These are phyloP conservation scores for Ariolimax columbianus DNA, from an alignment of 2,888 invertebrate species.

Conservation along the genomic window DNA sequence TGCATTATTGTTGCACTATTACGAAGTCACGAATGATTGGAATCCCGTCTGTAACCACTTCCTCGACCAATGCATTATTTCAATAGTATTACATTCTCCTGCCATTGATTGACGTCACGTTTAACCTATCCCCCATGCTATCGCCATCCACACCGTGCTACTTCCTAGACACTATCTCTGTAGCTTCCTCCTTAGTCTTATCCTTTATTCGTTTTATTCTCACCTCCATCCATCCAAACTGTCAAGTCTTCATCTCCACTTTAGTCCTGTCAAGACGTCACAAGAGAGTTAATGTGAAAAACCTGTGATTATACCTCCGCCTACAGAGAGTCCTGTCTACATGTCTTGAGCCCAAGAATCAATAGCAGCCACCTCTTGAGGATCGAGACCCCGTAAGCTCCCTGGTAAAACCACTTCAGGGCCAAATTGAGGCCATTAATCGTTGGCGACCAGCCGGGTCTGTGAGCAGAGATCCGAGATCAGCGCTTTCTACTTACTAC, in stretches of 20 bases:
- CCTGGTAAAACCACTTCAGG: slow-evolving; percentile 18
- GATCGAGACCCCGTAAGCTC: slow-evolving; percentile 27
- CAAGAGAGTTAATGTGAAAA: slow-evolving; percentile 26
- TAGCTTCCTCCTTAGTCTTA: too few relatives aligned
- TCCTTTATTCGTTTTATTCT: too few relatives aligned
- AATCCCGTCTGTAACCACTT: too few relatives aligned
- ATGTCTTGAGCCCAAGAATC: slow-evolving; percentile 34
- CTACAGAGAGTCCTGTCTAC: neutral
- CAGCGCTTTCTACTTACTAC: slow-evolving; percentile 14
- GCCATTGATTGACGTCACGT: too few relatives aligned
- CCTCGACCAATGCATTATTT: too few relatives aligned
- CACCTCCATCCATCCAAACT: neutral
- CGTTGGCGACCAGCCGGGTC: slow-evolving; percentile 1
- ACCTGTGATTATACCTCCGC: slow-evolving; percentile 15
- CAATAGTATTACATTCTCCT: too few relatives aligned
- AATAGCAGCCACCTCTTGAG: slow-evolving; percentile 33
- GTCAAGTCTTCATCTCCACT: neutral
- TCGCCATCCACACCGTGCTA: too few relatives aligned
- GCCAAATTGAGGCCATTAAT: slow-evolving; percentile 34
- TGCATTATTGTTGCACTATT: too few relatives aligned
- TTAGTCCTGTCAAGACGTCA: slow-evolving; percentile 12
- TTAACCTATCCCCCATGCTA: too few relatives aligned
- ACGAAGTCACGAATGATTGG: too few relatives aligned
- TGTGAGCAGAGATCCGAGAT: slow-evolving; percentile 13
- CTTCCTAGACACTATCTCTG: too few relatives aligned